These are phyloP conservation scores for Asarcornis scutulata DNA, from an alignment of 2,113 vertebrate genomes.

Conservation along the genomic window DNA sequence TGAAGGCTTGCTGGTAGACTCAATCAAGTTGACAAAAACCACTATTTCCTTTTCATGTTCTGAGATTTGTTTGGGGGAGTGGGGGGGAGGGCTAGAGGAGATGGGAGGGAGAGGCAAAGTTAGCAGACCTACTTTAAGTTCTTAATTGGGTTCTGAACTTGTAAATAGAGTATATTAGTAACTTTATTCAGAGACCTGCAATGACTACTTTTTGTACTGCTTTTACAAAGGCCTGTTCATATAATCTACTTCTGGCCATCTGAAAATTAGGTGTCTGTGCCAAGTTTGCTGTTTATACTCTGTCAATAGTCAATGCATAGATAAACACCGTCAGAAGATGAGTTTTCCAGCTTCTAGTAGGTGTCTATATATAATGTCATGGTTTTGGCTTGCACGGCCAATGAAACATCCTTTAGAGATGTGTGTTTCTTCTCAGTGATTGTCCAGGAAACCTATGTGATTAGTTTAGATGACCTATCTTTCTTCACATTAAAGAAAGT, in stretches of 20 bases:
- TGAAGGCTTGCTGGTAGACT: background rate
- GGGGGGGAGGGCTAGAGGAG: too few species aligned
- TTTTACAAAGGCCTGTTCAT: background rate
- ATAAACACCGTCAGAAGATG: background rate
- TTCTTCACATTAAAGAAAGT: background rate
- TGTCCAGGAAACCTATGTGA: rapidly evolving
- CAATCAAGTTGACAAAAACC: background rate
- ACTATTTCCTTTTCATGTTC: background rate
- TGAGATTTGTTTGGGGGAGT: background rate
- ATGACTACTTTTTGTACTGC: rapidly evolving
- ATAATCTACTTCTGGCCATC: background rate
- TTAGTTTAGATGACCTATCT: background rate
- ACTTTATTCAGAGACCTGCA: background rate
- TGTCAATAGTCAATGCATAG: background rate
- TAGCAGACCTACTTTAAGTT: background rate
- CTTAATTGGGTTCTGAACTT: background rate
- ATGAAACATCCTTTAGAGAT: background rate
- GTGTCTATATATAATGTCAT: background rate
- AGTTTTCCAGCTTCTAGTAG: background rate
- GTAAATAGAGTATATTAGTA: background rate
- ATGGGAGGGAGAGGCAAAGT: background rate
- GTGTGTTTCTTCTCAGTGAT: background rate
- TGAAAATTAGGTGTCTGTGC: background rate
- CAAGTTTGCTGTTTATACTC: background rate
- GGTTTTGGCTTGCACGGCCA: too few species aligned